Conservation (phyloP, 2,113 vertebrate genomes). For the Cygnus atratus region DNA sequence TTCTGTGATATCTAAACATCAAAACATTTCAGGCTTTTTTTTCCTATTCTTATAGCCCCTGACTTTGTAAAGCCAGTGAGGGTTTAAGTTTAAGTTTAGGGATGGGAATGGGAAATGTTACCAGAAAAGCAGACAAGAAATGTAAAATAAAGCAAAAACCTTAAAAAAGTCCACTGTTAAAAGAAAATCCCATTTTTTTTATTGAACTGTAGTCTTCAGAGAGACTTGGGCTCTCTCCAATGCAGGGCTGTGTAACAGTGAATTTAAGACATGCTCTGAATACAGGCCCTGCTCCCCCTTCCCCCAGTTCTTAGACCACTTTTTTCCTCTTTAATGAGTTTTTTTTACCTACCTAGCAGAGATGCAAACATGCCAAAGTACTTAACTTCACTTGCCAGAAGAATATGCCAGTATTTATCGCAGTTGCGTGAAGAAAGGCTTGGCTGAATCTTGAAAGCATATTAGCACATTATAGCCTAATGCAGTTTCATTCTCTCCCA, state of each 20-base stretch:
- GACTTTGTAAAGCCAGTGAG: not conserved
- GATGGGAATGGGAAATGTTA: not conserved
- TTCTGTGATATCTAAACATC: not conserved
- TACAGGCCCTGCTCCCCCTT: not conserved
- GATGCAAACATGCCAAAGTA: not conserved
- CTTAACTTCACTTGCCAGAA: not conserved
- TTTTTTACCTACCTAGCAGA: not conserved
- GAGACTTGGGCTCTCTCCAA: not conserved
- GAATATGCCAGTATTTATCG: not conserved
- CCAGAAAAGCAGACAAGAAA: not conserved
- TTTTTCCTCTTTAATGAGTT: conserved; percentile 11
- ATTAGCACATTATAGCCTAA: not conserved
- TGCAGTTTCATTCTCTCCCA: not conserved
- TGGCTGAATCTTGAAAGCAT: not conserved
- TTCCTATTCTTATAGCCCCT: not conserved
- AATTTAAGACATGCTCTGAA: not conserved
- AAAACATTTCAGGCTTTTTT: not conserved
- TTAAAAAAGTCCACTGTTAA: not conserved
- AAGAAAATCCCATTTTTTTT: not conserved
- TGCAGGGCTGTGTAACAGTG: not conserved
- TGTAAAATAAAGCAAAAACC: not conserved
- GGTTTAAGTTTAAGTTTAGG: not conserved
- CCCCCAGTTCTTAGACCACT: not conserved
- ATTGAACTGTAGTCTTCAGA: not conserved
- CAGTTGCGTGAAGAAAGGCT: not conserved